phyloP scores from a whole-genome alignment of 2,888 invertebrate species.

The Tipula vernalis region DNA sequence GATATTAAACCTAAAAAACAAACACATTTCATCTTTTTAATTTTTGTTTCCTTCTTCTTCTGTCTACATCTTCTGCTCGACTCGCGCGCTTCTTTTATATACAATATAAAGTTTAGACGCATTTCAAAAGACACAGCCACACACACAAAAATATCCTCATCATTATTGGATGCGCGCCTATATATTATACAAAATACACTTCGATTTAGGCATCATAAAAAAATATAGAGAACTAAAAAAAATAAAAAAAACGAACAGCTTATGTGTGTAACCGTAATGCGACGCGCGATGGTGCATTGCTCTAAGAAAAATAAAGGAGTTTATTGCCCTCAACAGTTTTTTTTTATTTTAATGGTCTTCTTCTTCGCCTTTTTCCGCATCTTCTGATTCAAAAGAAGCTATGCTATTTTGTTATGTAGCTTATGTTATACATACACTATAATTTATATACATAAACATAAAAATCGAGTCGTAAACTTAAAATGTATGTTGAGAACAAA shows the following conservation, averaged over 20 bases:
- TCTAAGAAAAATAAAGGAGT: constrained; percentile 4
- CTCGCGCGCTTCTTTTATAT: not conserved
- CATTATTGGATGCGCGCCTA: not conserved
- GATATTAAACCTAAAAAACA: not conserved
- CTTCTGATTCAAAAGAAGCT: not conserved
- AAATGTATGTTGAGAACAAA: not conserved
- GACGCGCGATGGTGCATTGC: not conserved
- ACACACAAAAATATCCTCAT: not conserved
- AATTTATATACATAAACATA: not conserved
- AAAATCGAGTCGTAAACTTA: not conserved
- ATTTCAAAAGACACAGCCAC: not conserved
- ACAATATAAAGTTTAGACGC: not conserved
- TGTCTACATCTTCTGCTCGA: not conserved
- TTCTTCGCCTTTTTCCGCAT: not conserved
- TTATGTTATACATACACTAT: not conserved
- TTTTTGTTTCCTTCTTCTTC: not conserved
- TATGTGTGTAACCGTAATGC: not conserved
- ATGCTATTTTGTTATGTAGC: not conserved
- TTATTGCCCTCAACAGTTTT: not conserved
- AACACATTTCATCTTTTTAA: not conserved
- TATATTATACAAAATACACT: not conserved
- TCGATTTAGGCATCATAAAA: not conserved
- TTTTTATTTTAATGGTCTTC: not conserved
- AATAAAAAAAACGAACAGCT: not conserved
- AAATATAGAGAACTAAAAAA: not conserved